Conservation (phyloP, 1,140 invertebrate species). For the Pogonomyrmex californicus region DNA sequence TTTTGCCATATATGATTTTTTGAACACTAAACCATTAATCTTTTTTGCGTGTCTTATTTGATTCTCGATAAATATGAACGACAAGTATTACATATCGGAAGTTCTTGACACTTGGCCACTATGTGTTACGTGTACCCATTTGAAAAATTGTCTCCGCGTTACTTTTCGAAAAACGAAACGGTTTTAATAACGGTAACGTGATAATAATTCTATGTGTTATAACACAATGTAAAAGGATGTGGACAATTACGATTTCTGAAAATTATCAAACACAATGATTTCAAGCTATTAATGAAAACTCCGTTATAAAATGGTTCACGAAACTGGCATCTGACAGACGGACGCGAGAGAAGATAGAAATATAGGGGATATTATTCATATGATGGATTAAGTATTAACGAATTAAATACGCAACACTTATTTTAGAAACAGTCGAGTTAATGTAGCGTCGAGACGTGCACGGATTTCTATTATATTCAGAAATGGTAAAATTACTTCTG, state of each 20-base stretch:
- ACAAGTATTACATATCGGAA: neutral
- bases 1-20: slow-evolving; percentile 7
- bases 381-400: slow-evolving; percentile 21
- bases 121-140: neutral
- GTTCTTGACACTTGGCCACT: neutral
- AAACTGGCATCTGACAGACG: slow-evolving; percentile 5
- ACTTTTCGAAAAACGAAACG: neutral
- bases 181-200: neutral
- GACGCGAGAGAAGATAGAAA: neutral
- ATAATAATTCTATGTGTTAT: neutral
- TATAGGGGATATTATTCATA: neutral
- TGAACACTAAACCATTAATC: neutral
- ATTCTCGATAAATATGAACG: neutral
- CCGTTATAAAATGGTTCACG: slow-evolving; percentile 16
- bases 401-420: slow-evolving; percentile 16
- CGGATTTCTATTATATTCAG: slow-evolving; percentile 70
- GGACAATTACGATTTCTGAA: no score
- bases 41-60: neutral
- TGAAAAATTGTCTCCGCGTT: neutral
- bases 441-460: slow-evolving; percentile 70
- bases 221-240: neutral
- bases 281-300: slow-evolving; percentile 4
- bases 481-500: slow-evolving; percentile 61
- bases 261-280: neutral
- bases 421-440: slow-evolving; percentile 58